Conservation (phyloP, 1,140 invertebrate genomes). For the Sitodiplosis mosellana region DNA sequence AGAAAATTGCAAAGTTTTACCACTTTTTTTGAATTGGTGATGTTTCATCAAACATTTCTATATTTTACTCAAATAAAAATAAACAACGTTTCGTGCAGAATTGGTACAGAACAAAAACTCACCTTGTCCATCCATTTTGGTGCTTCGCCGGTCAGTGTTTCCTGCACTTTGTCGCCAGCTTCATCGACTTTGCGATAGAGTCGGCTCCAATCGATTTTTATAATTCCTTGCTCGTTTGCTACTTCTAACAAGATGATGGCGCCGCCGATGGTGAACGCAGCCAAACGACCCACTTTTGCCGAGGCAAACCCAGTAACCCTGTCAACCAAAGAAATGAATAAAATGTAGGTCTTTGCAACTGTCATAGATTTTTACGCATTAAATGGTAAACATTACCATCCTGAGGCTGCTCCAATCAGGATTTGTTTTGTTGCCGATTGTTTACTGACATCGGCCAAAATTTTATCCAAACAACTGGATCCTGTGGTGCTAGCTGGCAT, state of each 20-base stretch:
- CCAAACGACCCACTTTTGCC: constrained; percentile 81
- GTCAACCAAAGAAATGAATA: constrained; percentile 6
- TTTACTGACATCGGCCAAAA: neutral
- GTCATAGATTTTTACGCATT: neutral
- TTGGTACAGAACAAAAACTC: constrained; percentile 9
- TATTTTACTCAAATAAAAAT: constrained; percentile 4
- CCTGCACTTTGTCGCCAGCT: constrained; percentile 60
- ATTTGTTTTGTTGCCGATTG: constrained; percentile 74
- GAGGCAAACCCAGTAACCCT: constrained; percentile 79
- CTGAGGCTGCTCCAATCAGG: constrained; percentile 63
- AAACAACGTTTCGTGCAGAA: neutral
- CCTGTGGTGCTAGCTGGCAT: neutral
- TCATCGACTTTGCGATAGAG: constrained; percentile 65
- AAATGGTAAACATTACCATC: constrained; percentile 46
- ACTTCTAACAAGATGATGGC: constrained; percentile 77
- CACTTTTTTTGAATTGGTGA: neutral
- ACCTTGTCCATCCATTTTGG: constrained; percentile 64
- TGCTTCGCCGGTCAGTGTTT: constrained; percentile 48
- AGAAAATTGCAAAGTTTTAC: too few relatives aligned
- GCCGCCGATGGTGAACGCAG: constrained; percentile 72
- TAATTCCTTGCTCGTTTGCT: constrained; percentile 79
- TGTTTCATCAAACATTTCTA: constrained; percentile 2
- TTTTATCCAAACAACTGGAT: neutral
- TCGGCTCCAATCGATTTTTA: constrained; percentile 79
- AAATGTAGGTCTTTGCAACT: neutral